phyloP scores from a whole-genome alignment of 1,140 invertebrate species.

The Psix sp. region DNA sequence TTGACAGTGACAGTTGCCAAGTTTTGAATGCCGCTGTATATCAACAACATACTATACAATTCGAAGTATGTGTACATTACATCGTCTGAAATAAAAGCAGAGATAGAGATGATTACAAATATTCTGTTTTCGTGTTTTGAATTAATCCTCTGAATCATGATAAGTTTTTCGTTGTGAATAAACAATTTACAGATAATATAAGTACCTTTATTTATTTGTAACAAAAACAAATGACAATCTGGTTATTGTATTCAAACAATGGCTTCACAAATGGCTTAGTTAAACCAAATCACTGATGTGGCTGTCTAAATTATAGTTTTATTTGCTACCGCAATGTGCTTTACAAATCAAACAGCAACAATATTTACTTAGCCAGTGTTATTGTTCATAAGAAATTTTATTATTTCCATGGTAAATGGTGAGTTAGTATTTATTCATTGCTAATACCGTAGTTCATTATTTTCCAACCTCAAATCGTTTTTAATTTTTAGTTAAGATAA shows the following conservation, averaged over 20 bases:
- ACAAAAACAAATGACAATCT: constrained; percentile 37
- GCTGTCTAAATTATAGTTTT: neutral
- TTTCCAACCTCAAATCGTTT: neutral
- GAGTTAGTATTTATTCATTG: constrained; percentile 1
- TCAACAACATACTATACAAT: constrained; percentile 51
- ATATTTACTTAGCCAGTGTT: no score
- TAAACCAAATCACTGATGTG: no score
- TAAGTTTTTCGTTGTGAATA: constrained; percentile 1
- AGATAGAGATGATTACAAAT: constrained; percentile 55
- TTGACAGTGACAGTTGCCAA: constrained; percentile 61
- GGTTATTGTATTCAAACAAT: constrained; percentile 4
- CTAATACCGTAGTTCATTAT: no score
- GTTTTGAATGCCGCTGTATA: constrained; percentile 59
- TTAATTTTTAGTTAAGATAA: neutral
- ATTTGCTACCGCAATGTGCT: neutral
- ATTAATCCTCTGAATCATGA: constrained; percentile 5
- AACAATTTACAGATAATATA: neutral
- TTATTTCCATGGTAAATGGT: constrained; percentile 8
- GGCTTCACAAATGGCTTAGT: neutral
- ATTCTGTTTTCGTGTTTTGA: constrained; percentile 33
- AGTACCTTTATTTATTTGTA: constrained; percentile 1
- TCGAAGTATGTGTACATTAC: constrained; percentile 57
- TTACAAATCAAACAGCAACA: no score
- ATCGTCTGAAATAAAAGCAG: constrained; percentile 59
- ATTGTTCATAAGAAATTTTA: neutral